Conservation (phyloP, 2,113 vertebrate genomes). For the Tenrec ecaudatus region DNA sequence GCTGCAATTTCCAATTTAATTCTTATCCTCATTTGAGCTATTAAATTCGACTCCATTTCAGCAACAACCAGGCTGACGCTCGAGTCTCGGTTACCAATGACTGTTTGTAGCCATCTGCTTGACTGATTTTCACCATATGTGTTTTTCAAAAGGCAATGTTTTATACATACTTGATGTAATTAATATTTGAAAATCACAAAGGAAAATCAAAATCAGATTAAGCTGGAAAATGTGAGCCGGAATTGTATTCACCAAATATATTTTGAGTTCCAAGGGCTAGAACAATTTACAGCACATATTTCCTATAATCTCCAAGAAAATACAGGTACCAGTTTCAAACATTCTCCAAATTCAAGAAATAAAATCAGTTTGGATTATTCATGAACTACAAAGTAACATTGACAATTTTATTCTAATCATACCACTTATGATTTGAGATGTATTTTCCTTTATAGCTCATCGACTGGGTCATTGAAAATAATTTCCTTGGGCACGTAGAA, state of each 20-base stretch:
- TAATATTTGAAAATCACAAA: conserved; percentile 74
- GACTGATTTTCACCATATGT: conserved; percentile 60
- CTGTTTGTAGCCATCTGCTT: conserved; percentile 39
- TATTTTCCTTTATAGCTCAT: not conserved
- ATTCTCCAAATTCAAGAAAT: conserved; percentile 36
- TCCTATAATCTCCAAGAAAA: conserved; percentile 68
- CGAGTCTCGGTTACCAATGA: conserved; percentile 1
- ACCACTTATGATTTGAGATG: not conserved
- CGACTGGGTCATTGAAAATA: not conserved
- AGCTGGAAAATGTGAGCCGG: conserved; percentile 69
- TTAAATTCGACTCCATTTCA: conserved; percentile 70
- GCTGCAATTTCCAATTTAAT: conserved; percentile 75
- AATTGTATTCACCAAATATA: conserved; percentile 63
- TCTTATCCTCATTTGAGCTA: conserved; percentile 66
- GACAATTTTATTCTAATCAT: conserved; percentile 37
- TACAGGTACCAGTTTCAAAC: conserved; percentile 72
- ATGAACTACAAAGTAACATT: not conserved
- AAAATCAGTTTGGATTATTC: not conserved
- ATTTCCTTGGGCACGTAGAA: conserved; percentile 12
- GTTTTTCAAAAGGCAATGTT: conserved; percentile 45
- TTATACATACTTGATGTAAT: conserved; percentile 64
- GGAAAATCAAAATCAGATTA: conserved; percentile 58
- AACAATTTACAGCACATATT: conserved; percentile 54
- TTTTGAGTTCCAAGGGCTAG: conserved; percentile 62
- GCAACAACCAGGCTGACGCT: conserved; percentile 10